phyloP scores from a whole-genome alignment of 2,888 invertebrate species.

The Zygaena filipendulae region DNA sequence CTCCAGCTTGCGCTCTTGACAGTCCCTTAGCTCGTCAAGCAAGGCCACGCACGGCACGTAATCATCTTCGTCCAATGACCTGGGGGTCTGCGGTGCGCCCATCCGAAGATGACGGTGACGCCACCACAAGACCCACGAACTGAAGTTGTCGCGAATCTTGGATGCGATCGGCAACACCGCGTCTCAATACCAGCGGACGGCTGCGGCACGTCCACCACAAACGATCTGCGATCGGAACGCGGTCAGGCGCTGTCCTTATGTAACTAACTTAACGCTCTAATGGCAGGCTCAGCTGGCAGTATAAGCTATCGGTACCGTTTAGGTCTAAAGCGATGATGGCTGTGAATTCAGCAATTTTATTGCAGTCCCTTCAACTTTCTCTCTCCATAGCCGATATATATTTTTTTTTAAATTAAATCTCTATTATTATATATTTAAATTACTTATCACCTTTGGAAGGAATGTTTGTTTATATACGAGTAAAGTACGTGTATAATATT shows the following conservation, averaged over 20 bases:
- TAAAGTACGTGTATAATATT: no score
- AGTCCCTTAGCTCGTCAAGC: constrained; percentile 34
- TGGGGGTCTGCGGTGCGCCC: constrained; percentile 64
- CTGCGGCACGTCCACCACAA: constrained; percentile 23
- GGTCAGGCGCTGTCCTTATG: constrained; percentile 21
- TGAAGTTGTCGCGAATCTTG: constrained; percentile 63
- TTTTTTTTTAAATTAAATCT: no score
- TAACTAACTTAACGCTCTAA: constrained; percentile 34
- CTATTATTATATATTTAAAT: no score
- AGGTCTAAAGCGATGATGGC: constrained; percentile 37
- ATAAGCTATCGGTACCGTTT: constrained; percentile 25
- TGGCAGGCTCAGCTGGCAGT: constrained; percentile 42
- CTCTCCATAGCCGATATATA: no score
- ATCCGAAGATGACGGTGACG: constrained; percentile 61
- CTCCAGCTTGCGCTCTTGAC: constrained; percentile 43
- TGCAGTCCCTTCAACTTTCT: constrained; percentile 18
- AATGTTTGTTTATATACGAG: constrained; percentile 11
- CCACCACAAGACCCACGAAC: constrained; percentile 65
- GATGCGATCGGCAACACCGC: constrained; percentile 23
- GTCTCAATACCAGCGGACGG: constrained; percentile 21
- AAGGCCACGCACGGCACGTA: constrained; percentile 44
- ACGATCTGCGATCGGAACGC: constrained; percentile 19
- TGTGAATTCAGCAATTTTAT: constrained; percentile 33
- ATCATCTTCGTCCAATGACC: constrained; percentile 50
- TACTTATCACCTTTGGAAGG: constrained; percentile 17